These are phyloP conservation scores for Propithecus coquereli DNA, from an alignment of 2,113 vertebrate species.

Conservation along the genomic window DNA sequence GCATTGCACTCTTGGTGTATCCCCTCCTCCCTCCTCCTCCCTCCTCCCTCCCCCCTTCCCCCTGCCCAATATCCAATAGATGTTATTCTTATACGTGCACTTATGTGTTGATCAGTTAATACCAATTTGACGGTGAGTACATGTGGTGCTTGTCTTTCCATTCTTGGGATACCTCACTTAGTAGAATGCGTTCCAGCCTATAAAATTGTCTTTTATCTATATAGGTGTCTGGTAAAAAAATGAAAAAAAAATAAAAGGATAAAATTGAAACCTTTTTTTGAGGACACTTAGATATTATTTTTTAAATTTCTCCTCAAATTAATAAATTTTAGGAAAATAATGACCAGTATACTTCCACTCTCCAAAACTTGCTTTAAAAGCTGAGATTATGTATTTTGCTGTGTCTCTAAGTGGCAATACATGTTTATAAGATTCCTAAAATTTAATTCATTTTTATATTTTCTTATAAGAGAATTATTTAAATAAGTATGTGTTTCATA, in stretches of 20 bases:
- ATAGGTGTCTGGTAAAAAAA: too few relatives aligned
- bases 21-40: too few relatives aligned
- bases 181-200: too few relatives aligned
- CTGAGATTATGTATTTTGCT: constrained; percentile 34
- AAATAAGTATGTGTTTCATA: constrained; percentile 50
- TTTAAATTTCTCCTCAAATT: neutral
- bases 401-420: neutral
- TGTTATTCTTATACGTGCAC: too few relatives aligned
- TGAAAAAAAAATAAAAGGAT: too few relatives aligned
- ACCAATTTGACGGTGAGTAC: too few relatives aligned
- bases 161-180: too few relatives aligned
- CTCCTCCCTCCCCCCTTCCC: too few relatives aligned
- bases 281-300: neutral
- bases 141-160: too few relatives aligned
- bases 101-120: too few relatives aligned
- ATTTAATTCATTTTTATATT: constrained; percentile 24
- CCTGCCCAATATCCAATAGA: too few relatives aligned
- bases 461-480: constrained; percentile 43
- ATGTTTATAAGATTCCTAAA: neutral
- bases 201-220: neutral
- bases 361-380: constrained; percentile 28
- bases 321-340: constrained; percentile 30
- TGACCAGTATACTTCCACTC: neutral
- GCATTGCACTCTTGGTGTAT: too few relatives aligned
- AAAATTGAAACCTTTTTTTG: neutral